Percentiles rank a stretch among this genome's conserved stretches.
Conservation (phyloP, 2,797 vertebrate species). For the Silurus lanzhouensis region DNA sequence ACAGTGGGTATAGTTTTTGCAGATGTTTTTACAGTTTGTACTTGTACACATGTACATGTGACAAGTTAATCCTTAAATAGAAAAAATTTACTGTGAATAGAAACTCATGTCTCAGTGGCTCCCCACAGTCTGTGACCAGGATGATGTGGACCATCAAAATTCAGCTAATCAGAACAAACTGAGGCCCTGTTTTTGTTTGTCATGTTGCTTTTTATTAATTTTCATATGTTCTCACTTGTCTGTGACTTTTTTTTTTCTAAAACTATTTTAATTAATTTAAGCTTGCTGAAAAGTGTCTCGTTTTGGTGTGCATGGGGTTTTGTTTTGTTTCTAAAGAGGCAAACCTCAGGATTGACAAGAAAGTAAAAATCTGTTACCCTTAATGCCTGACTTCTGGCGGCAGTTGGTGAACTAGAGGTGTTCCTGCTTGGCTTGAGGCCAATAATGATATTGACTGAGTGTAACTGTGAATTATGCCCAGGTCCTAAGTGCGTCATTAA, state of each 20-base stretch:
- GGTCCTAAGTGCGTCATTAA: background rate
- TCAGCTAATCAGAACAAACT: background rate
- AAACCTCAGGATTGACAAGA: background rate
- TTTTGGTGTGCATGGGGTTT: background rate
- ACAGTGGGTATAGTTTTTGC: background rate
- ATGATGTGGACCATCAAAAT: background rate
- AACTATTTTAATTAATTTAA: too few relatives aligned
- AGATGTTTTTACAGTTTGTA: background rate
- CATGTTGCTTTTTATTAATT: background rate
- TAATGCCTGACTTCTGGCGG: background rate
- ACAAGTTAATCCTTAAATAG: too few relatives aligned
- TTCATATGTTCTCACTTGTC: background rate
- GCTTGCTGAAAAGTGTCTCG: background rate
- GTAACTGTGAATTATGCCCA: conserved; percentile 14
- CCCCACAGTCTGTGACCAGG: background rate
- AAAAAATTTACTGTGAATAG: too few relatives aligned
- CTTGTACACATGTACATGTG: too few relatives aligned
- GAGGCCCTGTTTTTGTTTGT: background rate
- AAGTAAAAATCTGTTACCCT: background rate
- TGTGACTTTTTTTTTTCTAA: too few relatives aligned
- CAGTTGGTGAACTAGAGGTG: conserved; percentile 8
- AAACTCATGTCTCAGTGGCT: background rate
- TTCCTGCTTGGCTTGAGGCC: conserved; percentile 15
- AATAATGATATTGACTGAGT: conserved; percentile 10
- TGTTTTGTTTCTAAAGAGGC: background rate